Evolutionary conservation across 2,113 vertebrate genomes (phyloP), one percentile per base, ranked within the genome.

Genomic region (Prietella phreatophila): DNA sequence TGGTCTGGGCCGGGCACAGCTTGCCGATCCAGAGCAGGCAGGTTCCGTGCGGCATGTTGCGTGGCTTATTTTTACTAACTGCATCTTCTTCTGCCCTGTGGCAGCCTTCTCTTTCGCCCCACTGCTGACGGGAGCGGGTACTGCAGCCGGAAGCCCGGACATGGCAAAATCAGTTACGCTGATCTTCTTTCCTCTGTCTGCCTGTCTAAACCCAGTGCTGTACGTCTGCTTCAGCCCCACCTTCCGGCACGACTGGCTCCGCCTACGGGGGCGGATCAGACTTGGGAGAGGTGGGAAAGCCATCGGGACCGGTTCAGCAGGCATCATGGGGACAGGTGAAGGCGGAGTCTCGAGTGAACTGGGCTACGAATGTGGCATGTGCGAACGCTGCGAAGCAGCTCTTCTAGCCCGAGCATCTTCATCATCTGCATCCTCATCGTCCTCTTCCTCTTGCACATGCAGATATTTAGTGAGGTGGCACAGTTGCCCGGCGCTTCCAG

Each of bases 11-110:
- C 96, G 98, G 84, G 96, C 96, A 87, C 97, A 97, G 91, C 95
- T 99, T 84, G 96, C 96, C 0, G 97, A 98, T 86, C 96, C 96
- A 19, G 96, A 96, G 0, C 96, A 98, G 87, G 96, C 97, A 0
- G 95, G 96, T 78, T 96, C 96, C 30, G 96, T 99, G 84, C 96
- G 97, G 88, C 98, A 99, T 0, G 96, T 99, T 0, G 98, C 98
- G 83, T 99, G 98, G 98, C 96, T 99, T 0, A 99, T 99, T 93
- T 99, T 99, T 94, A 99, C 97, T 55, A 99, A 99, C 91, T 99
- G 98, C 94, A 97, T 99, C 93, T 98, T 99, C 87, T 99, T 99
- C 95, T 99, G 98, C 92, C 98, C 98, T 0, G 97, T 99, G 63
- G 98, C 98, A 0, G 98, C 98, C 22, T 99, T 99, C 93, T 99